Evolutionary conservation across 2,797 vertebrate genomes (phyloP), one percentile per base, ranked within the genome.

Genomic region (Semaprochilodus insignis): DNA sequence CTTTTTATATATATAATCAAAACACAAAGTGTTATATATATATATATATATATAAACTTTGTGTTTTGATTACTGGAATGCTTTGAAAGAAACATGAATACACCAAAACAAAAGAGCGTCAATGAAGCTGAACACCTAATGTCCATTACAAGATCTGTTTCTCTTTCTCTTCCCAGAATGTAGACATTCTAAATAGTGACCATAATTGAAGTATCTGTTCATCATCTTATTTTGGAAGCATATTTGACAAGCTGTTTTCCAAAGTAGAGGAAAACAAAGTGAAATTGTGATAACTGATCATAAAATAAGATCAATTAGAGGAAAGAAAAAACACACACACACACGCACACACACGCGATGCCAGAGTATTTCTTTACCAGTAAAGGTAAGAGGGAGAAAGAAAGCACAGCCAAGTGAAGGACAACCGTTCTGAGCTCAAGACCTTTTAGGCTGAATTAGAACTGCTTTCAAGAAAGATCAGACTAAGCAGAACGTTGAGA

Each of bases 11-110:
- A n/a, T n/a, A n/a, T n/a, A n/a, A n/a, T n/a, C n/a, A n/a, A n/a
- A n/a, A n/a, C n/a, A n/a, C n/a, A n/a, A n/a, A n/a, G n/a, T n/a
- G n/a, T n/a, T n/a, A n/a, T n/a, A n/a, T n/a, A n/a, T n/a, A n/a
- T n/a, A n/a, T n/a, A n/a, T n/a, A n/a, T n/a, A n/a, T n/a, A n/a
- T n/a, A n/a, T n/a, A n/a, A n/a, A n/a, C n/a, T n/a, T n/a, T n/a
- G n/a, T 10, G 75, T 76, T 73, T 16, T 6, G 27, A 55, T 83
- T 83, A 78, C 8, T 83, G 90, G 92, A 94, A 94, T 92, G 92
- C 85, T 87, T 83, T 5, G 23, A 87, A 82, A 72, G 48, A 55
- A 87, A 81, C 52, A 25, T 25, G 25, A 71, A 57, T 14, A 40
- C 19, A 73, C 8, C 27, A 40, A 40, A 74, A 74, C 3, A 5